Conservation (phyloP, 1,140 invertebrate species). For the Rhagoletis zephyria region DNA sequence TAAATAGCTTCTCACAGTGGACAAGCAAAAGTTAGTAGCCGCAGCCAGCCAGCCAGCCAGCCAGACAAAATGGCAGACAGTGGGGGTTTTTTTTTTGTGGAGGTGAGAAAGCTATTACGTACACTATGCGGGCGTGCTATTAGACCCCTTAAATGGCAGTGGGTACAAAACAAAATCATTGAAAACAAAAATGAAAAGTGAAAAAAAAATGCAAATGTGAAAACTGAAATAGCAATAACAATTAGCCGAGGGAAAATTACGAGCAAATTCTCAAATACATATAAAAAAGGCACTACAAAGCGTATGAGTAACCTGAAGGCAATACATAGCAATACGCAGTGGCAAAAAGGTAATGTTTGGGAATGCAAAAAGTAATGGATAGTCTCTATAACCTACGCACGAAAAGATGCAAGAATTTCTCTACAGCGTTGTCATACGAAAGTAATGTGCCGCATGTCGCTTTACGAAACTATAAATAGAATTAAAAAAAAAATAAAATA, state of each 20-base stretch:
- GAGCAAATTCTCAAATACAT: not conserved
- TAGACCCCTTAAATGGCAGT: not conserved
- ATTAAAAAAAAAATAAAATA: too few relatives aligned
- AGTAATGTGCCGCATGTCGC: too few relatives aligned
- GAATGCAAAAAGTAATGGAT: too few relatives aligned
- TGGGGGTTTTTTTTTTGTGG: not conserved
- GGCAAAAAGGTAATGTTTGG: too few relatives aligned
- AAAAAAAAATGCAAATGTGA: not conserved
- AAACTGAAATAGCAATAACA: not conserved
- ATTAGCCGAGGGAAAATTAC: not conserved
- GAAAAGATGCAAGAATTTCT: too few relatives aligned
- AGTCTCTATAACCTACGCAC: too few relatives aligned
- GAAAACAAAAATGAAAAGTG: too few relatives aligned
- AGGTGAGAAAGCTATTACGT: not conserved
- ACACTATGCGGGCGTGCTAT: not conserved
- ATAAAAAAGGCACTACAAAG: not conserved
- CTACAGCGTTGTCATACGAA: too few relatives aligned
- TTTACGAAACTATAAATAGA: too few relatives aligned
- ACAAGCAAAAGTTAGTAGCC: not conserved
- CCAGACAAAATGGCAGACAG: constrained; percentile 22
- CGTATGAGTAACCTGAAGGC: not conserved
- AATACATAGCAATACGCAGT: not conserved
- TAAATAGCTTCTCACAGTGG: not conserved
- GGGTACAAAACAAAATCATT: too few relatives aligned
- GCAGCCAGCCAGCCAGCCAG: not conserved